These are phyloP conservation scores for Bostrychus sinensis DNA, from an alignment of 2,113 vertebrate genomes.

Conservation along the genomic window DNA sequence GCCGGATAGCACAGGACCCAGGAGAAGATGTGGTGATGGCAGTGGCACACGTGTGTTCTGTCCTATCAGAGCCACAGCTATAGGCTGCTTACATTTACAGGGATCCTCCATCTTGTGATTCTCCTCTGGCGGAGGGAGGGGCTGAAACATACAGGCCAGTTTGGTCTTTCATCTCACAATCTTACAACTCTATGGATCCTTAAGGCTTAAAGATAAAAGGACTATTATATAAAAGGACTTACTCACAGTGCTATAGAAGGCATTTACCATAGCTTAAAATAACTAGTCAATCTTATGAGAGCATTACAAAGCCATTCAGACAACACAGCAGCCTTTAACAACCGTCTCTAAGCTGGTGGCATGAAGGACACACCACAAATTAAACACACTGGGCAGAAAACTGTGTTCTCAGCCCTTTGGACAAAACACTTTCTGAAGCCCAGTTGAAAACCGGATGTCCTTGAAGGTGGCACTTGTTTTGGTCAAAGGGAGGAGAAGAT, in stretches of 20 bases:
- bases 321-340: conserved; percentile 12
- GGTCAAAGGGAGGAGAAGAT: conserved; percentile 50
- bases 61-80: conserved; percentile 69
- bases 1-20: conserved; percentile 20
- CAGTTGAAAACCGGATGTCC: too few relatives aligned
- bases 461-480: conserved; percentile 14
- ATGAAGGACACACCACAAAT: conserved; percentile 35
- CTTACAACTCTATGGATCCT: conserved; percentile 71
- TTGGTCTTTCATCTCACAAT: conserved; percentile 69
- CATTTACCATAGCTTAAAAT: conserved; percentile 42
- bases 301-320: conserved; percentile 55
- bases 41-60: conserved; percentile 50
- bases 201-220: conserved; percentile 56
- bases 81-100: conserved; percentile 66
- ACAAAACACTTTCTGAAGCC: conserved; percentile 22
- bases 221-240: conserved; percentile 24
- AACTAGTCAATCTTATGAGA: conserved; percentile 41
- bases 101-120: conserved; percentile 73
- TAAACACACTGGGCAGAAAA: neutral
- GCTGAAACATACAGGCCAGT: conserved; percentile 80
- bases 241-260: conserved; percentile 37
- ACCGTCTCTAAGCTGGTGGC: conserved; percentile 8
- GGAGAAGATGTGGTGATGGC: conserved; percentile 40
- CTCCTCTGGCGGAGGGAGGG: conserved; percentile 62
- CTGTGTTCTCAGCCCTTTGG: conserved; percentile 43